These are phyloP conservation scores for Paramormyrops hopkinsi DNA, from an alignment of 2,797 vertebrate species.

Conservation along the genomic window DNA sequence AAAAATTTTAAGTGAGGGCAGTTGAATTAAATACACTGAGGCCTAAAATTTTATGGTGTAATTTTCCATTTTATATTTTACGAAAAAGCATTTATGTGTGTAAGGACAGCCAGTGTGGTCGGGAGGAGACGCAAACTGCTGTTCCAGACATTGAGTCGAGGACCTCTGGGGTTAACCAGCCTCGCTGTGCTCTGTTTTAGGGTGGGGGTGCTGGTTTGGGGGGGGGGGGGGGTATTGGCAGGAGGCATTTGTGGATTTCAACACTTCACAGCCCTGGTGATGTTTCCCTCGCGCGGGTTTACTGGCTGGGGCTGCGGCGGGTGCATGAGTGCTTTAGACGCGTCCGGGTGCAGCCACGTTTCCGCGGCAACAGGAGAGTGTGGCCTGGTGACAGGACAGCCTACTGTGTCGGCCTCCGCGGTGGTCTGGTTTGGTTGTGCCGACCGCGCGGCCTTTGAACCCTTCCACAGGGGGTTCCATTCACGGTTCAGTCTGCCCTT, in stretches of 20 bases:
- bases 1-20: conserved; percentile 20
- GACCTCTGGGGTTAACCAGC: neutral
- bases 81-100: conserved; percentile 24
- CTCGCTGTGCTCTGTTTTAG: neutral
- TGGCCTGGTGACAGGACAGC: neutral
- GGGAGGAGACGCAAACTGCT: conserved; percentile 12
- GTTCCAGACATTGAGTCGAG: conserved; percentile 24
- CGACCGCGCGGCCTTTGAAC: neutral
- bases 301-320: neutral
- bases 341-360: neutral
- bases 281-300: neutral
- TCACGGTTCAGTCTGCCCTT: neutral
- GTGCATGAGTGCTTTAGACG: neutral
- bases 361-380: neutral
- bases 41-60: conserved; percentile 30
- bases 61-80: conserved; percentile 34
- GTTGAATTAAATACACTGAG: conserved; percentile 29
- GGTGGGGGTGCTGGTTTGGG: neutral
- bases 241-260: neutral
- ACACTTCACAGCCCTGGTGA: neutral
- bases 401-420: neutral
- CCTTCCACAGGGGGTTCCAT: neutral
- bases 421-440: neutral
- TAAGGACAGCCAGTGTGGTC: conserved; percentile 18
- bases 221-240: neutral